A percentile compares a stretch with the other conserved stretches of the same genome.
These are phyloP conservation scores for Pitangus sulphuratus DNA, from an alignment of 2,797 vertebrate genomes.

Conservation along the genomic window DNA sequence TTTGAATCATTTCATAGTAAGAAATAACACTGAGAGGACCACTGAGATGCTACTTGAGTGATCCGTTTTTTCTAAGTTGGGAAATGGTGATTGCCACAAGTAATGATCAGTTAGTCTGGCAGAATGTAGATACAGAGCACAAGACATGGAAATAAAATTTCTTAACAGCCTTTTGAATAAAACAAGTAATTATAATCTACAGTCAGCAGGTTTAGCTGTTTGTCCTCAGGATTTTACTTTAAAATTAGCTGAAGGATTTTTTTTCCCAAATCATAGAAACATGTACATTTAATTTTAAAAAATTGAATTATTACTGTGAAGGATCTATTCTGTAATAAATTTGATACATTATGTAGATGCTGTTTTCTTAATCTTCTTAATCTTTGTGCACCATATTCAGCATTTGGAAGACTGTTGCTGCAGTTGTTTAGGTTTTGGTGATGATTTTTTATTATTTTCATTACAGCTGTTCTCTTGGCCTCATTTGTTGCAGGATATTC, in stretches of 20 bases:
- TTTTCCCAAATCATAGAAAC: background rate
- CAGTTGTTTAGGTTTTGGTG: background rate
- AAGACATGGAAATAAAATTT: background rate
- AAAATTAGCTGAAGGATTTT: background rate
- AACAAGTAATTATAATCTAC: background rate
- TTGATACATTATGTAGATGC: background rate
- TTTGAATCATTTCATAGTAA: background rate
- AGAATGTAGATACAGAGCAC: rapidly evolving
- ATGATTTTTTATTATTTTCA: background rate
- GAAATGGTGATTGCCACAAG: background rate
- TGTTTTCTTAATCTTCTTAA: background rate
- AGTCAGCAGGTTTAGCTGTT: background rate
- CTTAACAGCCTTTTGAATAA: background rate
- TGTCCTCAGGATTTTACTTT: background rate
- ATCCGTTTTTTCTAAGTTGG: background rate
- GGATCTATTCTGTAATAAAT: background rate
- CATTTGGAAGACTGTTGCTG: background rate
- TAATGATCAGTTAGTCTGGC: background rate
- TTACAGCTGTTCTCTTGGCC: background rate
- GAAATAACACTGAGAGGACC: background rate
- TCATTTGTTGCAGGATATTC: background rate
- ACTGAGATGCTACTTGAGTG: background rate
- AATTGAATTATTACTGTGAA: background rate
- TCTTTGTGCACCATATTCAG: background rate
- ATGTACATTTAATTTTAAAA: background rate